A percentile compares a stretch with the other conserved stretches of the same genome.
Conservation (phyloP, 2,888 invertebrate genomes). For the Gortyna flavago region DNA sequence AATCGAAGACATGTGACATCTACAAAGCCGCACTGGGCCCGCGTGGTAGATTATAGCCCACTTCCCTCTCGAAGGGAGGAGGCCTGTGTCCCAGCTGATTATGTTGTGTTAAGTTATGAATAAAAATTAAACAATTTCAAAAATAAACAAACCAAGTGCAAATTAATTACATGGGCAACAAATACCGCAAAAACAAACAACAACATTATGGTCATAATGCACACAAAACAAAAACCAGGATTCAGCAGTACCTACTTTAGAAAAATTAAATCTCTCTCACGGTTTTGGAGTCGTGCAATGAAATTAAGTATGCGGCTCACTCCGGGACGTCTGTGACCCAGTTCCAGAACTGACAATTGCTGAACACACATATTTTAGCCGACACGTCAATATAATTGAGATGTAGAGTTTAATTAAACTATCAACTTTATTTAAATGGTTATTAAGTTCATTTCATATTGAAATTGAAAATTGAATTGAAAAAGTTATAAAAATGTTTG, state of each 20-base stretch:
- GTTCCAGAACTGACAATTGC: conserved; percentile 69
- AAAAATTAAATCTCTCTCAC: conserved; percentile 60
- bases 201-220: conserved; percentile 13
- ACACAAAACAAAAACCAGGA: conserved; percentile 42
- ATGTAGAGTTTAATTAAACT: no score
- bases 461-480: no score
- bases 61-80: no score
- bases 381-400: conserved; percentile 52
- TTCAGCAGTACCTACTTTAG: conserved; percentile 41
- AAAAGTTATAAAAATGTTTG: no score
- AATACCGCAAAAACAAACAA: conserved; percentile 37
- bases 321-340: conserved; percentile 68
- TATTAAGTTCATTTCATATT: no score
- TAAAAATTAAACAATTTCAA: conserved; percentile 49
- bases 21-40: no score
- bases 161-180: conserved; percentile 39
- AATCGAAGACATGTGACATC: no score
- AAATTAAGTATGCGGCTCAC: conserved; percentile 72
- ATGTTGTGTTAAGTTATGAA: no score
- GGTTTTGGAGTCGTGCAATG: conserved; percentile 63
- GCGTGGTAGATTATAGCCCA: no score
- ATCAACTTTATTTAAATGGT: no score
- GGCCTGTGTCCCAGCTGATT: no score
- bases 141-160: conserved; percentile 34
- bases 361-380: conserved; percentile 71